A percentile compares a stretch with the other conserved stretches of the same genome.
These are phyloP conservation scores for Thomomys bottae DNA, from an alignment of 2,113 vertebrate genomes.

Conservation along the genomic window DNA sequence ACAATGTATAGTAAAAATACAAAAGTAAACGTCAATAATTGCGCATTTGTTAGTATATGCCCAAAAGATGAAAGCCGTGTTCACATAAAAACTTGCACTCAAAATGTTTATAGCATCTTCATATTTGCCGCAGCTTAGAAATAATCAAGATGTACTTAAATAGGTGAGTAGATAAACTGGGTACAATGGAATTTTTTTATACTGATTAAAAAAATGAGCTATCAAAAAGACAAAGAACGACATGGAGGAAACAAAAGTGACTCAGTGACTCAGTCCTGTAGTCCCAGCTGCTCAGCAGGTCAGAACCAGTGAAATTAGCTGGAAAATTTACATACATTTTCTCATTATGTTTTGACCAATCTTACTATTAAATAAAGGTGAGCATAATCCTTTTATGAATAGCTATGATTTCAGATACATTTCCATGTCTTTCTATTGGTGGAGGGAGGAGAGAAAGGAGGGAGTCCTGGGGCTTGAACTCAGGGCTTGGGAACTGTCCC, in stretches of 20 bases:
- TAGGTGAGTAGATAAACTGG: background rate
- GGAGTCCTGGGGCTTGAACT: no score
- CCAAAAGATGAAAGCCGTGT: background rate
- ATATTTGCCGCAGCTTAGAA: background rate
- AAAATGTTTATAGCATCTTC: background rate
- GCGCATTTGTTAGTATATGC: background rate
- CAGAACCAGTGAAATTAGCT: no score
- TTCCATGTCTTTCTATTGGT: background rate
- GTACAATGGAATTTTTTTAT: background rate
- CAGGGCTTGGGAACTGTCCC: no score
- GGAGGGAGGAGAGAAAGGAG: no score
- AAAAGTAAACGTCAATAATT: background rate
- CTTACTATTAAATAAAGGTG: background rate
- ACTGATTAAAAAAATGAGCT: background rate
- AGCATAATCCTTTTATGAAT: background rate
- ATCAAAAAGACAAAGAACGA: background rate
- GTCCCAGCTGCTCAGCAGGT: no score
- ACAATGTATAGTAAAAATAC: background rate
- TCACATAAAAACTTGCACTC: background rate
- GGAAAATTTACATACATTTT: background rate
- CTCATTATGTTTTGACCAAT: background rate
- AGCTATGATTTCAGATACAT: background rate
- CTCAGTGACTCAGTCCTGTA: background rate
- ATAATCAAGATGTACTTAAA: background rate
- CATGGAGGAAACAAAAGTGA: background rate